Conservation (phyloP, 1,140 invertebrate genomes). For the Diabrotica virgifera region DNA sequence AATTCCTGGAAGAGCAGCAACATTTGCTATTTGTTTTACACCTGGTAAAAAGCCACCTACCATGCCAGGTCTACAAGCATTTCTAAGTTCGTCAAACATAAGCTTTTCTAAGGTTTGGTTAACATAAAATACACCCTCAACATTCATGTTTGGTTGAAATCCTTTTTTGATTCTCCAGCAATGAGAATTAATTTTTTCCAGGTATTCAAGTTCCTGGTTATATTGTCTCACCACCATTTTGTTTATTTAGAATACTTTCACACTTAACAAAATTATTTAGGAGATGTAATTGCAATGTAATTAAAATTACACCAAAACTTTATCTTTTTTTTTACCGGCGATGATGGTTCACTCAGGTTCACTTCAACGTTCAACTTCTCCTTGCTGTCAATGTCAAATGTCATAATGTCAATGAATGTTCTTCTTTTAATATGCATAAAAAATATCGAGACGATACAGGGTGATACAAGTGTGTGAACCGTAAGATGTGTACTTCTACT, state of each 20-base stretch:
- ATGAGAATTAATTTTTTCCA: constrained; percentile 83
- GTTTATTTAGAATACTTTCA: neutral
- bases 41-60: constrained; percentile 97
- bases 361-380: too few relatives aligned
- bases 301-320: too few relatives aligned
- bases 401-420: too few relatives aligned
- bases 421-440: too few relatives aligned
- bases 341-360: too few relatives aligned
- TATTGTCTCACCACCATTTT: constrained; percentile 88
- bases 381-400: too few relatives aligned
- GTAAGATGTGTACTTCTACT: too few relatives aligned
- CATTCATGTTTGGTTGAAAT: constrained; percentile 99
- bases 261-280: too few relatives aligned
- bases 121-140: constrained; percentile 98
- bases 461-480: too few relatives aligned
- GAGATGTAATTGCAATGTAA: too few relatives aligned
- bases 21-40: constrained; percentile 99
- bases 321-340: too few relatives aligned
- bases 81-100: constrained; percentile 96
- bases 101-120: constrained; percentile 89
- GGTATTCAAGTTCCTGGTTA: constrained; percentile 89
- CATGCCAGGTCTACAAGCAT: constrained; percentile 82
- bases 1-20: constrained; percentile 96
- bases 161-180: constrained; percentile 97
- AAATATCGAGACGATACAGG: too few relatives aligned